Evolutionary conservation across 1,140 invertebrate genomes (phyloP).

Genomic region (Lamellibrachia luymesi): DNA sequence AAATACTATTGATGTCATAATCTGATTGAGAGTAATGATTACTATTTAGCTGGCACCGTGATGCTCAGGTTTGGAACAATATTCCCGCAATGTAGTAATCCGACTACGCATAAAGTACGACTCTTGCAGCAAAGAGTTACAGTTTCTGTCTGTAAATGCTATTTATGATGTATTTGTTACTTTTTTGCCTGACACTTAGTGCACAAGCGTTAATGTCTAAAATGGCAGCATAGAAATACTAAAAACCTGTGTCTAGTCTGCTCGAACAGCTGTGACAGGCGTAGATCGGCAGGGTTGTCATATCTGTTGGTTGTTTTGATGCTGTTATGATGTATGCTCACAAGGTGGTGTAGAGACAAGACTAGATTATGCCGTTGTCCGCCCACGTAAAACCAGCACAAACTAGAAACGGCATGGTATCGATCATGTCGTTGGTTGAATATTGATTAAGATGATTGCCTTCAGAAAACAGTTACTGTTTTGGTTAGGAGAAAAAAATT

Average conservation of each 20-base stretch:
- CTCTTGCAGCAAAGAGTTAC: background rate
- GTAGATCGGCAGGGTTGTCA: background rate
- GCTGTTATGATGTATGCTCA: background rate
- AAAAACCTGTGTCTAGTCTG: background rate
- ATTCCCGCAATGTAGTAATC: background rate
- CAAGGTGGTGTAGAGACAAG: background rate
- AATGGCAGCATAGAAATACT: background rate
- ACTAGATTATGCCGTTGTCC: background rate
- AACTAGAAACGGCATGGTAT: background rate
- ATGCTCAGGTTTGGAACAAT: background rate
- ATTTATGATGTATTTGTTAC: too few species aligned
- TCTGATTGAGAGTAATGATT: background rate
- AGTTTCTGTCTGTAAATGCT: background rate
- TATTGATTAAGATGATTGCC: background rate
- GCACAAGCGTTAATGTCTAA: background rate
- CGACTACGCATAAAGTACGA: background rate
- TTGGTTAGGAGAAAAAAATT: background rate
- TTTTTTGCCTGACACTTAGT: too few species aligned
- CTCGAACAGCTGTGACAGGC: background rate
- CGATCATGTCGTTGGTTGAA: background rate
- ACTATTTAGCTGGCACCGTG: background rate
- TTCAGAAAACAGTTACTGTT: background rate
- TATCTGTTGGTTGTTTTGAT: background rate
- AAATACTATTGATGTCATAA: background rate
- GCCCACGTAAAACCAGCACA: background rate